Base-by-base conservation (phyloP, 2,888 invertebrate genomes). In the Ochlodes sylvanus region DNA sequence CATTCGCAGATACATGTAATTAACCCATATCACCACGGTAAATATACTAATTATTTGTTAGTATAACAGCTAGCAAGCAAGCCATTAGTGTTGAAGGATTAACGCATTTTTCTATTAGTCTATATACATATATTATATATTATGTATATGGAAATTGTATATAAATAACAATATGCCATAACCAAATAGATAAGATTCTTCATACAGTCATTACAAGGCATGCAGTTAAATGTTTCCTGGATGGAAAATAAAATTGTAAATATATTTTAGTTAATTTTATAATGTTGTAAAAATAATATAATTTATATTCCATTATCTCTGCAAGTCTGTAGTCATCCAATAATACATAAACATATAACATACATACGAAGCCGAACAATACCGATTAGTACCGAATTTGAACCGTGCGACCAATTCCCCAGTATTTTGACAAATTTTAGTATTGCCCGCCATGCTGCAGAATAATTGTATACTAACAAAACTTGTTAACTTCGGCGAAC, bases 401-500 rank as follows among this genome's bases (percentile, higher is more conserved):
- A 17, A 12, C 2, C 7, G 27, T 38, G 15, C 10, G 52, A 60
- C 62, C 67, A 60, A 62, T 38, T 55, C 38, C 56, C 67, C 54
- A 55, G 54, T 65, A 55, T 72, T 63, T 71, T 63, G 66, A 69
- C 65, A 71, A 70, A 71, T 71, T 68, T 73, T 69, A 72, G 71
- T 69, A 5, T 41, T 6, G n/a, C 42, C 66, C 54, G 76, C 76
- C 67, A 65, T 72, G 72, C 70, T 69, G 64, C 56, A 65, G 54
- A 68, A 63, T 34, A 34, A 17, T 72, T 54, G 75, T 78, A 85
- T 91, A 91, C 91, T 91, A 90, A 91, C 91, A 90, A 87, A 89
- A 76, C 79, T 90, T 89, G 86, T 76, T 85, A 80, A 92, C 79
- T 78, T 89, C 89, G 68, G 85, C 85, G 77, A 85, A 83, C 75